Evolutionary conservation across 2,888 invertebrate genomes (phyloP), one percentile per base, ranked within the genome.

Genomic region (Lobophora halterata): DNA sequence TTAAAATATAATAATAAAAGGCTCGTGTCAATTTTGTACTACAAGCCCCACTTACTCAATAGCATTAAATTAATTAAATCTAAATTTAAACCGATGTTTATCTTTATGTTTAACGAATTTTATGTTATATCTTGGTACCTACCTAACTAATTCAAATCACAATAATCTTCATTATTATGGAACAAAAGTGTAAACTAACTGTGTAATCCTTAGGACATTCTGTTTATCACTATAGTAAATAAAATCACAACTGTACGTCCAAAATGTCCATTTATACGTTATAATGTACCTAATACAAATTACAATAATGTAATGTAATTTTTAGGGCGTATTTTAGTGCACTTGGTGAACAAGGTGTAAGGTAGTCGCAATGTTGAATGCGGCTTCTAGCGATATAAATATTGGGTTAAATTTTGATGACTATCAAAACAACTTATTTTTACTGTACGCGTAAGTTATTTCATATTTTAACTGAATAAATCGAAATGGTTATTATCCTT

Each of bases 391-490:
- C 65, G 60, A 56, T 70, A 66, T 65, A 62, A 63, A 61, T 25
- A 58, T 48, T 70, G 71, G 69, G 64, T 73, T 75, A 70, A 72
- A 72, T 66, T 78, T 78, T 65, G 69, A 74, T 71, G 72, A 78
- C 74, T 80, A 81, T 82, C 79, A 79, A 73, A 74, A 73, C 71
- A 78, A 80, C 81, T 83, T 87, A 86, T 87, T 85, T 87, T 85
- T 86, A 87, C 82, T 81, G 80, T 87, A 86, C 70, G 73, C 79
- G 79, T 87, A 87, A 86, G 87, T 83, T 86, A 86, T 85, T 86
- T 86, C 87, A 85, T 87, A 87, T 85, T 86, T 85, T 86, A 87
- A 86, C 75, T 82, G 86, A 87, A 86, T 87, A 87, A 77, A 86
- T 83, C 76, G 65, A 85, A 87, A 81, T 85, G 87, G 86, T 86